Conservation (phyloP, 2,113 vertebrate genomes). For the Poecile atricapillus region DNA sequence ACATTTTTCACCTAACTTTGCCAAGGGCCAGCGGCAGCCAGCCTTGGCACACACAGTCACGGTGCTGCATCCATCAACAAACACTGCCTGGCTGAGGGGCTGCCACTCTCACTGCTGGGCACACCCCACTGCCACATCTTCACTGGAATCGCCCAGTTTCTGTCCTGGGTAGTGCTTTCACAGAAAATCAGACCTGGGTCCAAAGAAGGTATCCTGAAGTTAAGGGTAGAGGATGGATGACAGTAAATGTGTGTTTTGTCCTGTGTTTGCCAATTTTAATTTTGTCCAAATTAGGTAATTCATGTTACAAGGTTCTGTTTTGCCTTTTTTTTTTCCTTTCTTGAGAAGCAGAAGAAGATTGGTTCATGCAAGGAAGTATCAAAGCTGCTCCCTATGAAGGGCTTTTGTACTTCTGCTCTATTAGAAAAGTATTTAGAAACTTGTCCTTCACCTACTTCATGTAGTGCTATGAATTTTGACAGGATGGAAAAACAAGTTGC, state of each 20-base stretch:
- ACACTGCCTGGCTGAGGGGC: not conserved
- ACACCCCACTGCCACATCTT: not conserved
- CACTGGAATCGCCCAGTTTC: not conserved
- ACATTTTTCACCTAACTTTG: not conserved
- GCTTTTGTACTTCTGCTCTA: not conserved
- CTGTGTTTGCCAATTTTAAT: not conserved
- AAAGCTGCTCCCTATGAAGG: not conserved
- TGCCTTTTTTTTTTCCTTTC: not conserved
- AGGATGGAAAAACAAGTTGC: not conserved
- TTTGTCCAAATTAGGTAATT: not conserved
- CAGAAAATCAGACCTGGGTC: not conserved
- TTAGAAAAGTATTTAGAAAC: not conserved
- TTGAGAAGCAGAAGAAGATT: not conserved
- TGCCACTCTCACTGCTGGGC: not conserved
- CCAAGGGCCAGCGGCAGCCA: not conserved
- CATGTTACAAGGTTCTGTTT: not conserved
- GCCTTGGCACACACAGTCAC: not conserved
- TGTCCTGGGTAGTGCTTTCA: not conserved
- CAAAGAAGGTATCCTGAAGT: not conserved
- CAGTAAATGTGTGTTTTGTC: not conserved
- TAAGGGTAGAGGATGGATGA: not conserved
- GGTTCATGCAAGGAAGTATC: not conserved
- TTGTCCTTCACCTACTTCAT: not conserved
- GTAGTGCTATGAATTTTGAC: not conserved
- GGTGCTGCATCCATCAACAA: not conserved